These are phyloP conservation scores for Oscheius sp. DNA, from an alignment of 2,888 invertebrate genomes.

Conservation along the genomic window DNA sequence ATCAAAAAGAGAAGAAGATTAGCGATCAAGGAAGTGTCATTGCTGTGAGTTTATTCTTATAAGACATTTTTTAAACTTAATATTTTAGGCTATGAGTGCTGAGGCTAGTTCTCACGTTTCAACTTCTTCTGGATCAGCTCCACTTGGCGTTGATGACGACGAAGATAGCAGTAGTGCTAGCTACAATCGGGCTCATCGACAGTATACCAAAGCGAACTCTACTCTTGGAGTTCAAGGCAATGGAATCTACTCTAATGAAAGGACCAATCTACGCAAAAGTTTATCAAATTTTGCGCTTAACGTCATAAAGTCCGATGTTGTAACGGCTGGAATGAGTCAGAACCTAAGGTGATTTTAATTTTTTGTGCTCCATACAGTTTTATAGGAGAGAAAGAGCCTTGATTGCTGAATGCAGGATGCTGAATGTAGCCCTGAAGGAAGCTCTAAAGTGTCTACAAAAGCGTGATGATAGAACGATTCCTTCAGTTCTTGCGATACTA, in stretches of 20 bases:
- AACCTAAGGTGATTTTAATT: slow-evolving; percentile 34
- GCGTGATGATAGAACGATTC: slow-evolving; percentile 39
- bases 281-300: slow-evolving; percentile 48
- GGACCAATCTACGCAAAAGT: slow-evolving; percentile 41
- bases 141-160: slow-evolving; percentile 50
- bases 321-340: slow-evolving; percentile 48
- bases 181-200: slow-evolving; percentile 23
- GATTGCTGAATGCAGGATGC: slow-evolving; percentile 22
- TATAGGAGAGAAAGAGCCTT: neutral
- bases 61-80: neutral
- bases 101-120: slow-evolving; percentile 53
- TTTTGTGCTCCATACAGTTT: neutral
- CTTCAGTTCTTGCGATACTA: slow-evolving; percentile 35
- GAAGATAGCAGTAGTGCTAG: slow-evolving; percentile 33
- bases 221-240: slow-evolving; percentile 18
- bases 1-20: slow-evolving; percentile 21
- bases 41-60: neutral
- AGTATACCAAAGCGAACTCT: slow-evolving; percentile 47
- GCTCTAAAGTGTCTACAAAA: slow-evolving; percentile 35
- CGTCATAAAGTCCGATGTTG: slow-evolving; percentile 37
- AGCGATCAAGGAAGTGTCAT: slow-evolving; percentile 1
- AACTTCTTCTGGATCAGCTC: slow-evolving; percentile 57
- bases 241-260: slow-evolving; percentile 2
- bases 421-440: slow-evolving; percentile 25
- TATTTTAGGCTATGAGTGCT: slow-evolving; percentile 37